phyloP scores from a whole-genome alignment of 2,797 vertebrate genomes.

The Coendou prehensilis region DNA sequence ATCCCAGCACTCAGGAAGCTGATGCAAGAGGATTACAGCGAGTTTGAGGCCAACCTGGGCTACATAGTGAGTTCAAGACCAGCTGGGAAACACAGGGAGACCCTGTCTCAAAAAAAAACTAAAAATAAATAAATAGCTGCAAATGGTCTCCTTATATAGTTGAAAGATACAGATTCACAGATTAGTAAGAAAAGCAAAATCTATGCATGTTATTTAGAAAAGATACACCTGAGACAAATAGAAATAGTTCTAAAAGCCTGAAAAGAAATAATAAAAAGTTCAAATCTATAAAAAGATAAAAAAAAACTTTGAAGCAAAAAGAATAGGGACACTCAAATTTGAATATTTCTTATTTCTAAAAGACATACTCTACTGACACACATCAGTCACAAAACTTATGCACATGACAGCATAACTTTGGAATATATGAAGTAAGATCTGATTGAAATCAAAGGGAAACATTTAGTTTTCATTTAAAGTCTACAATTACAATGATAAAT shows the following conservation, averaged over 20 bases:
- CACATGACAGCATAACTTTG: background rate
- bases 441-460: constrained; percentile 11
- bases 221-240: background rate
- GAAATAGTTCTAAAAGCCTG: background rate
- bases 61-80: background rate
- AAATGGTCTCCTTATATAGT: background rate
- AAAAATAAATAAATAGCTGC: background rate
- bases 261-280: background rate
- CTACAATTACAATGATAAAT: background rate
- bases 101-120: background rate
- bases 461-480: background rate
- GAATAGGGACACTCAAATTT: background rate
- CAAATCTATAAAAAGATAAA: background rate
- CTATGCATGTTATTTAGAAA: constrained; percentile 14
- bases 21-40: background rate
- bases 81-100: background rate
- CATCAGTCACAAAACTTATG: background rate
- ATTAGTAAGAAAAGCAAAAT: constrained; percentile 21
- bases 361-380: background rate
- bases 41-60: background rate
- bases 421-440: background rate
- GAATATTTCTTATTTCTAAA: background rate
- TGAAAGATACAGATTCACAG: constrained; percentile 37
- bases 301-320: background rate
- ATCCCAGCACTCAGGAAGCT: background rate